Evolutionary conservation across 2,888 invertebrate species (phyloP), one percentile per base, ranked within the genome.

Genomic region (Tachina grossa): DNA sequence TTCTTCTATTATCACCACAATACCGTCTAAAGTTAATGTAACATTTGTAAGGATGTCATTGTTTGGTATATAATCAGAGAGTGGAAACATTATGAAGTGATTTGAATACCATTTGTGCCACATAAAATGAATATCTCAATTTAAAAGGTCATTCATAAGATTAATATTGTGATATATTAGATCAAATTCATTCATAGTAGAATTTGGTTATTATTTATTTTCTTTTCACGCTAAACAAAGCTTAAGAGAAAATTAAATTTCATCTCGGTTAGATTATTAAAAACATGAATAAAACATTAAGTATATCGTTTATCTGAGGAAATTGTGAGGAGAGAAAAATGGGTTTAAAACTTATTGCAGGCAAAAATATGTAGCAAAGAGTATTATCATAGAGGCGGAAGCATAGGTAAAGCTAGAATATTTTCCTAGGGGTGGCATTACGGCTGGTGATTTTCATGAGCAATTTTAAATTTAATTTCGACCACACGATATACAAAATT

Each of bases 41-140:
- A 53, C 53, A 45, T 61, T 61, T 61, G n/a, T 10, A 4, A 51
- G 53, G 45, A 31, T 53, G 53, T n/a, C 75, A 66, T 47, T 57
- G n/a, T 2, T 39, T 55, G 2, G 16, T 10, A 53, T 22, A 43
- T n/a, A 11, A n/a, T 5, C 14, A 11, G 53, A 68, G 13, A 9
- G 22, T 41, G 19, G 14, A 22, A 65, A 2, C 13, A 55, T 22
- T 11, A 11, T 31, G 22, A n/a, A 31, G 47, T 72, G 57, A 72
- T 72, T 57, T 57, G 8, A 72, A 59, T 47, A 13, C 6, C 10
- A 71, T 57, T 55, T 55, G 57, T 55, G 43, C n/a, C 22, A 22
- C 14, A 45, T 55, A 53, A 45, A n/a, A 10, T 5, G 1, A 45
- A 22, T 22, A 14, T 71, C n/a, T 41, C 9, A 41, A 22, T 14